Conservation (phyloP, 2,113 vertebrate genomes). For the Tangachromis dhanisi region DNA sequence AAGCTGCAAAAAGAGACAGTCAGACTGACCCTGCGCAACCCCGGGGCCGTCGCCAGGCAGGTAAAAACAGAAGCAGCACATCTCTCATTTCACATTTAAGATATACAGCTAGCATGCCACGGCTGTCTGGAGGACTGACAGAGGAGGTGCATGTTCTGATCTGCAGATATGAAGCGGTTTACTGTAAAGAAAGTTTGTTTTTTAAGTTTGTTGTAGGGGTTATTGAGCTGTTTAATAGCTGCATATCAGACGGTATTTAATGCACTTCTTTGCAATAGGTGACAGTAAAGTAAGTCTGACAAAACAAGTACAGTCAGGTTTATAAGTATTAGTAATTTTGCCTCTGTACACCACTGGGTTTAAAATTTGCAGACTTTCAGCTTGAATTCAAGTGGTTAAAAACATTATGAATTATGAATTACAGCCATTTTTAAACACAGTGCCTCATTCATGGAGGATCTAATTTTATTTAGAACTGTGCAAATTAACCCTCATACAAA, state of each 20-base stretch:
- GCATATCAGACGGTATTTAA: background rate
- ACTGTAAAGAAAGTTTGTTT: background rate
- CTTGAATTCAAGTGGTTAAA: background rate
- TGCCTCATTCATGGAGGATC: background rate
- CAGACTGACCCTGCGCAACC: background rate
- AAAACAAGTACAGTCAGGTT: background rate
- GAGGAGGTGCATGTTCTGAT: background rate
- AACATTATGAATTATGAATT: background rate
- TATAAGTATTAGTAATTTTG: background rate
- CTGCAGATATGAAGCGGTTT: background rate
- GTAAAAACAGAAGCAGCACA: conserved; percentile 47
- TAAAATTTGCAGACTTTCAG: background rate
- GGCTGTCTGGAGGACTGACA: background rate
- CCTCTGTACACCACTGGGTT: background rate
- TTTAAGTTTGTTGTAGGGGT: background rate
- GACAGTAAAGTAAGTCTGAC: background rate
- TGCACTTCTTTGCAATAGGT: background rate
- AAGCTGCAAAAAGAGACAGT: conserved; percentile 7
- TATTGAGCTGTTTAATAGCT: background rate
- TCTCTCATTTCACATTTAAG: conserved; percentile 30
- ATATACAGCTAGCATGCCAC: background rate
- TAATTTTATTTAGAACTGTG: background rate
- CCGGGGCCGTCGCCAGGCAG: background rate
- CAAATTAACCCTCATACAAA: background rate
- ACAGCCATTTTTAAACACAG: background rate